phyloP scores from a whole-genome alignment of 1,140 invertebrate genomes.

The Pseudachorutes palmiensis region DNA sequence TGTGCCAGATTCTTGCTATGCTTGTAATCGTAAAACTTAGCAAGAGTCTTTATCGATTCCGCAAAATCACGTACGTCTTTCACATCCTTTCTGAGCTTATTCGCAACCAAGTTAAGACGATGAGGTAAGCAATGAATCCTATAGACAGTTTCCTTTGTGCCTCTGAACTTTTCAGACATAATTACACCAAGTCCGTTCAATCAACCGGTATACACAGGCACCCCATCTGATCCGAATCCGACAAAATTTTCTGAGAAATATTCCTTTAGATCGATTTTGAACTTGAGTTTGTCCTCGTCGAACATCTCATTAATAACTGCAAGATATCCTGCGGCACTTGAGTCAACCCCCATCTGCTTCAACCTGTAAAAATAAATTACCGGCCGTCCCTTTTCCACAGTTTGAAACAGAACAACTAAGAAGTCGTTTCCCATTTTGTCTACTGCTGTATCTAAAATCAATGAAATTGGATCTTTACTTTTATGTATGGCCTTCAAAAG shows the following conservation, averaged over 20 bases:
- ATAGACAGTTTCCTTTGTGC: neutral
- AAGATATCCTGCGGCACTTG: neutral
- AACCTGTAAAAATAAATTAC: neutral
- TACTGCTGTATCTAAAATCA: neutral
- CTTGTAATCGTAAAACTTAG: neutral
- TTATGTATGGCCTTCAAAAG: neutral
- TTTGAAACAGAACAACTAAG: neutral
- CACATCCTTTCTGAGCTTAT: neutral
- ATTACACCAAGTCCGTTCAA: neutral
- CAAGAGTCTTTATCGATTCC: neutral
- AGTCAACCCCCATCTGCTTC: neutral
- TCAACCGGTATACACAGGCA: neutral
- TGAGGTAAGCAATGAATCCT: constrained; percentile 14
- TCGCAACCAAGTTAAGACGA: constrained; percentile 5
- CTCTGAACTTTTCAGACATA: neutral
- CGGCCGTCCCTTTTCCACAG: neutral
- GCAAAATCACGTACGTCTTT: neutral
- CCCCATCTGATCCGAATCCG: neutral
- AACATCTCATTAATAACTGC: neutral
- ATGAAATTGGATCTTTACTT: neutral
- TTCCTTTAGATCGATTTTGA: neutral
- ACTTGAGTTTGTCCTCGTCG: neutral
- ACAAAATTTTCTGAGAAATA: neutral
- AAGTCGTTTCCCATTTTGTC: neutral
- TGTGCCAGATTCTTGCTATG: constrained; percentile 4